These are phyloP conservation scores for Lepisosteus osseus DNA, from an alignment of 2,113 vertebrate species.

Conservation along the genomic window DNA sequence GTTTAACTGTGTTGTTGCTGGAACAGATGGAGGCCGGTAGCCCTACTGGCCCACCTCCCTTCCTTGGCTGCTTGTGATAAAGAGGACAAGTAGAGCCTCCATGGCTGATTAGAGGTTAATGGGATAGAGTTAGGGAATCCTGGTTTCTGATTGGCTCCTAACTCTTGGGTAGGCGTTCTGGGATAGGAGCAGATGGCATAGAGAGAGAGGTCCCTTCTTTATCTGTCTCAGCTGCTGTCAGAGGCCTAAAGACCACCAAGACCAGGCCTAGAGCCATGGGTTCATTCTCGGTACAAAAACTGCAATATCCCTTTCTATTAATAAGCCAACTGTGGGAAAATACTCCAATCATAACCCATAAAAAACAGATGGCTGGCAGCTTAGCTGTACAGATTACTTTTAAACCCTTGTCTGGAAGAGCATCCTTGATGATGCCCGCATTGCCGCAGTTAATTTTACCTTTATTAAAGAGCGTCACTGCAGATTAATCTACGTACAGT, in stretches of 20 bases:
- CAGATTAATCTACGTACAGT: too few species aligned
- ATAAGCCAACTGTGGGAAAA: neutral
- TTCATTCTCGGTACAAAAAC: neutral
- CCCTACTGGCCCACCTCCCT: constrained; percentile 53
- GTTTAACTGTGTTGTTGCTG: constrained; percentile 80
- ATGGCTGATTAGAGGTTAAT: constrained; percentile 84
- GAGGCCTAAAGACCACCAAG: constrained; percentile 56
- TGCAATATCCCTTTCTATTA: neutral
- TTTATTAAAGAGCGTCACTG: too few species aligned
- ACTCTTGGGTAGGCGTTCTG: constrained; percentile 72
- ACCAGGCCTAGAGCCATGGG: neutral
- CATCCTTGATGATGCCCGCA: neutral
- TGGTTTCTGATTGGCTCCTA: constrained; percentile 64
- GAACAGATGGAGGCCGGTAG: constrained; percentile 76
- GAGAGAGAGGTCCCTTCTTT: constrained; percentile 24
- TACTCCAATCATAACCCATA: neutral
- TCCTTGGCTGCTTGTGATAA: constrained; percentile 64
- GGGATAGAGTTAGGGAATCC: constrained; percentile 62
- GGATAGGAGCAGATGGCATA: constrained; percentile 87
- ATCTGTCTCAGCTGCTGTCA: constrained; percentile 72
- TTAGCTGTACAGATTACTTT: constrained; percentile 23
- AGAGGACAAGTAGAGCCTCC: constrained; percentile 56
- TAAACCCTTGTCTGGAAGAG: neutral
- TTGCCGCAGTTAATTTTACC: neutral
- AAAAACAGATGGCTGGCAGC: constrained; percentile 33